Evolutionary conservation across 1,140 invertebrate species (phyloP).

Genomic region (Drosophila erecta): DNA sequence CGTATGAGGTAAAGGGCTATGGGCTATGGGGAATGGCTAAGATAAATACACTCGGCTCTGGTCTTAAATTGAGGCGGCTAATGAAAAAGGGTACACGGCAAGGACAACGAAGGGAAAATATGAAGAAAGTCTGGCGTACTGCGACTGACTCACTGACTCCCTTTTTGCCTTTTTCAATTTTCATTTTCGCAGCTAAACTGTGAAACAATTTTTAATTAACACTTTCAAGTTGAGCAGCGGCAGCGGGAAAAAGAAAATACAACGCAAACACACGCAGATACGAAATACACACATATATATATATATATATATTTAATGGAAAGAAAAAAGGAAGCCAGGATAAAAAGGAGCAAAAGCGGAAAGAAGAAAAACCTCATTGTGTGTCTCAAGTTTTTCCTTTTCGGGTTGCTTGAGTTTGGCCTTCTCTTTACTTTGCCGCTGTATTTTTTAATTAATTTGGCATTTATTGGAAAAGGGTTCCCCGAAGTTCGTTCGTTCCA

Average conservation of each 20-base stretch:
- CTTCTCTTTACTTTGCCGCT: constrained; percentile 73
- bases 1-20: constrained; percentile 1
- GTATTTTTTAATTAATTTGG: constrained; percentile 84
- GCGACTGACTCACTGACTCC: constrained; percentile 38
- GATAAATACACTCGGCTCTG: constrained; percentile 77
- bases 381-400: constrained; percentile 73
- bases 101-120: constrained; percentile 57
- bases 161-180: constrained; percentile 79
- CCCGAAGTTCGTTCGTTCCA: constrained; percentile 24
- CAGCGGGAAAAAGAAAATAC: constrained; percentile 35
- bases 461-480: constrained; percentile 82
- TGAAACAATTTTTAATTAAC: constrained; percentile 84
- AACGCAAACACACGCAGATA: constrained; percentile 50
- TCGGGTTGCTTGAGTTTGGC: constrained; percentile 74
- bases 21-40: constrained; percentile 21
- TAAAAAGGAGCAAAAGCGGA: constrained; percentile 33
- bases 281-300: constrained; percentile 27
- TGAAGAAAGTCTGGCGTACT: constrained; percentile 58
- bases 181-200: constrained; percentile 84
- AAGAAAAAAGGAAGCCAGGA: constrained; percentile 34
- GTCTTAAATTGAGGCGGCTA: constrained; percentile 72
- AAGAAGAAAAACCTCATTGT: constrained; percentile 69
- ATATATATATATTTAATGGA: constrained; percentile 42
- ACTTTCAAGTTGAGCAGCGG: constrained; percentile 76
- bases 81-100: constrained; percentile 59